Evolutionary conservation across 64 coral and sea anemone species (phyloP).

Genomic region (Cladopsammia gracilis): DNA sequence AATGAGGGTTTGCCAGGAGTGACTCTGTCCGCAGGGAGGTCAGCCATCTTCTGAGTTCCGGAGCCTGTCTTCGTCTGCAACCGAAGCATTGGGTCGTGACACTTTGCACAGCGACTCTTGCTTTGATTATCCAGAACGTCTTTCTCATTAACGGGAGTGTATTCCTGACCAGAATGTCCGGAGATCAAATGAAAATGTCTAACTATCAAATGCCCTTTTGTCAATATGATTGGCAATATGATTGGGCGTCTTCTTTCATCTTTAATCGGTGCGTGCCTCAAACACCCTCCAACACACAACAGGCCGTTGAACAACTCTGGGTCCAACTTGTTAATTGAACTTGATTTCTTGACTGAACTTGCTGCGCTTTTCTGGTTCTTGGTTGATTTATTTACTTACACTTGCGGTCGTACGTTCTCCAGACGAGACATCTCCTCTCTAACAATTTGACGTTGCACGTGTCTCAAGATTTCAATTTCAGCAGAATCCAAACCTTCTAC

Average conservation of each 20-base stretch:
- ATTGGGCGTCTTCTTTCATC: slow-evolving; percentile 56
- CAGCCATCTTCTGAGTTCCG: slow-evolving; percentile 22
- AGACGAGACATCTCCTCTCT: not conserved
- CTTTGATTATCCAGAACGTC: slow-evolving; percentile 59
- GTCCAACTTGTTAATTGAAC: slow-evolving; percentile 53
- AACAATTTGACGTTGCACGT: slow-evolving; percentile 45
- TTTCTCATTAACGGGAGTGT: slow-evolving; percentile 48
- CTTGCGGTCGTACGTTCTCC: not conserved
- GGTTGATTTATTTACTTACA: not conserved
- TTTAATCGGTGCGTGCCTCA: slow-evolving; percentile 25
- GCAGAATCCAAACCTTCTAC: slow-evolving; percentile 37
- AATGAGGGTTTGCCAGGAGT: slow-evolving; percentile 54
- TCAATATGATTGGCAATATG: slow-evolving; percentile 65
- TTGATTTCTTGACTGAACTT: slow-evolving; percentile 48
- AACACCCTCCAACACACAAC: slow-evolving; percentile 38
- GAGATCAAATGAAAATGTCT: slow-evolving; percentile 29
- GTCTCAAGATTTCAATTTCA: slow-evolving; percentile 37
- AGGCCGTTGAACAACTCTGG: slow-evolving; percentile 25
- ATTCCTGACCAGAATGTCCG: slow-evolving; percentile 66
- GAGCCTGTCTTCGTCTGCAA: slow-evolving; percentile 30
- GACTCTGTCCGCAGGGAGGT: slow-evolving; percentile 42
- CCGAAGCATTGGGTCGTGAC: slow-evolving; percentile 8
- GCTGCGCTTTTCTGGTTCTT: not conserved
- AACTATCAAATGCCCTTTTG: slow-evolving; percentile 64
- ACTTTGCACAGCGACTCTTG: slow-evolving; percentile 36